A percentile compares a stretch with the other conserved stretches of the same genome.
These are phyloP conservation scores for Pachliopta kotzebuea DNA, from an alignment of 2,888 invertebrate species.

Conservation along the genomic window DNA sequence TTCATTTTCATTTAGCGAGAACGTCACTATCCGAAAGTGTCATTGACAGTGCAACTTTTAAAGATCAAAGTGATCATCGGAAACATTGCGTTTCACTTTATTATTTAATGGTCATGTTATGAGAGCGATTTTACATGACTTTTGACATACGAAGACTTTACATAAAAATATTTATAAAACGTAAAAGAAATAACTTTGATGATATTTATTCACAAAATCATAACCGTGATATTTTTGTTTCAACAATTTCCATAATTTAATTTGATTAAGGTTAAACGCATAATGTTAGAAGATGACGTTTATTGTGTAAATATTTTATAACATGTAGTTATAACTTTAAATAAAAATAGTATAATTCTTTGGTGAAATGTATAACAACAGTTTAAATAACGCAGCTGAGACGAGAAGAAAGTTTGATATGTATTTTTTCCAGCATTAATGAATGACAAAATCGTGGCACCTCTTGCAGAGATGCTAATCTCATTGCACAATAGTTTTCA, in stretches of 20 bases:
- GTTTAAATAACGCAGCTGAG: neutral
- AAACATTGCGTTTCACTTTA: constrained; percentile 23
- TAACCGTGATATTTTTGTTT: too few relatives aligned
- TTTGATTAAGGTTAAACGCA: neutral
- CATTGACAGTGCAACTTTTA: constrained; percentile 27
- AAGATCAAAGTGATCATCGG: constrained; percentile 12
- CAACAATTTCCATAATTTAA: neutral
- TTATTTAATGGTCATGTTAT: neutral
- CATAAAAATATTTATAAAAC: neutral
- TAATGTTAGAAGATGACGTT: neutral
- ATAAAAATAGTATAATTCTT: neutral
- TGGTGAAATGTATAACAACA: neutral
- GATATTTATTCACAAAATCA: neutral
- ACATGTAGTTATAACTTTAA: neutral
- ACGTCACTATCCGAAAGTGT: constrained; percentile 27
- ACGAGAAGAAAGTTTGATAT: neutral
- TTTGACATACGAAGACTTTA: neutral
- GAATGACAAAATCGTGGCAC: constrained; percentile 35
- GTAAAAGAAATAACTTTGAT: neutral
- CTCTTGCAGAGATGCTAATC: constrained; percentile 34
- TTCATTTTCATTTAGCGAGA: constrained; percentile 13
- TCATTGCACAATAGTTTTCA: constrained; percentile 59
- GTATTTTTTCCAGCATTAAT: constrained; percentile 1
- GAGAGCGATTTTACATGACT: neutral
- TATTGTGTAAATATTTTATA: neutral